phyloP scores from a whole-genome alignment of 2,888 invertebrate genomes.

The Troides oblongomaculatus region DNA sequence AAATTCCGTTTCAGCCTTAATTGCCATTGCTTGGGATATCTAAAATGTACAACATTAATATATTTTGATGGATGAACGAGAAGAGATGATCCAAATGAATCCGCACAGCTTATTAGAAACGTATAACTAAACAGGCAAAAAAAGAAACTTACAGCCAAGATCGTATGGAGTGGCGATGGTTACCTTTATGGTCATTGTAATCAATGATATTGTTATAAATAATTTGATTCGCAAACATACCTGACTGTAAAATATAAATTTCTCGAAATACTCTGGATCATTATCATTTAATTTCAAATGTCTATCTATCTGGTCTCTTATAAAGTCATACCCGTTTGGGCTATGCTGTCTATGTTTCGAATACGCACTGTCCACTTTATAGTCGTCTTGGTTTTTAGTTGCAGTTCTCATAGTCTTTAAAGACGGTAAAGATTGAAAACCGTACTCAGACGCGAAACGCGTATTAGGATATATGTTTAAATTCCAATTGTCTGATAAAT shows the following conservation, averaged over 20 bases:
- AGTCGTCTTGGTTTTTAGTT: constrained; percentile 72
- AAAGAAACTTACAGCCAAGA: too few relatives aligned
- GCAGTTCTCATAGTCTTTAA: constrained; percentile 83
- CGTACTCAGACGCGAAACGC: constrained; percentile 97
- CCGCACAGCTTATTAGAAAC: background rate
- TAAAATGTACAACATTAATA: constrained; percentile 53
- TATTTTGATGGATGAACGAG: background rate
- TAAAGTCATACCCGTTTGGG: constrained; percentile 83
- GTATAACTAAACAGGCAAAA: too few relatives aligned
- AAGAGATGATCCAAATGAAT: background rate
- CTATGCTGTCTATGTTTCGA: constrained; percentile 93
- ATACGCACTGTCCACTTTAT: constrained; percentile 79
- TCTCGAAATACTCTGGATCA: constrained; percentile 79
- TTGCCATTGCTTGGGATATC: constrained; percentile 93
- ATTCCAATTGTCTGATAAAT: constrained; percentile 89
- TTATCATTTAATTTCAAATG: constrained; percentile 82
- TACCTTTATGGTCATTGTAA: background rate
- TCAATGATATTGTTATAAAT: constrained; percentile 21
- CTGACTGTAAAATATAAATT: constrained; percentile 92
- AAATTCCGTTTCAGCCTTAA: constrained; percentile 91
- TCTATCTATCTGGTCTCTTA: constrained; percentile 80
- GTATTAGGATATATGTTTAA: constrained; percentile 87
- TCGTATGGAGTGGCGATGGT: too few relatives aligned
- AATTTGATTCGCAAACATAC: constrained; percentile 58
- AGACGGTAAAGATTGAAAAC: constrained; percentile 94